phyloP scores from a whole-genome alignment of 2,888 invertebrate genomes.

The Lysandra bellargus region DNA sequence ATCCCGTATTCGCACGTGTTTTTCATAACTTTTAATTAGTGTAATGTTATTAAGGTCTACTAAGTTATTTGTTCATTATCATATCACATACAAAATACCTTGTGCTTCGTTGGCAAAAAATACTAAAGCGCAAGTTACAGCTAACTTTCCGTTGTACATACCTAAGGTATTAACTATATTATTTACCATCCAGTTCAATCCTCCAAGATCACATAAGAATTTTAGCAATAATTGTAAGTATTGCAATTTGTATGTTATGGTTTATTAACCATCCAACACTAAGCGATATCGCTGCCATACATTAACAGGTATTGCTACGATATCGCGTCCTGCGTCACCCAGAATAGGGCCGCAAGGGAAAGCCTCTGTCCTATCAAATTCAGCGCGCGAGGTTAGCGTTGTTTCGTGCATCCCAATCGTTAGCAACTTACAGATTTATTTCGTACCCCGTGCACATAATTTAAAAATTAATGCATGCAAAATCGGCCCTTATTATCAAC shows the following conservation, averaged over 20 bases:
- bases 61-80: too few relatives aligned
- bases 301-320: not conserved
- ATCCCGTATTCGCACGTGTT: too few relatives aligned
- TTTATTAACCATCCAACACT: not conserved
- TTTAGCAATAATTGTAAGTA: not conserved
- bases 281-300: not conserved
- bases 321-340: conserved; percentile 35
- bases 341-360: conserved; percentile 64
- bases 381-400: conserved; percentile 51
- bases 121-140: too few relatives aligned
- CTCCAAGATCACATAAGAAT: too few relatives aligned
- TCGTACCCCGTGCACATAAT: conserved; percentile 32
- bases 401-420: conserved; percentile 54
- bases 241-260: not conserved
- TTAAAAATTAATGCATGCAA: conserved; percentile 21
- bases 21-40: too few relatives aligned
- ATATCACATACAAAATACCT: too few relatives aligned
- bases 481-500: conserved; percentile 29
- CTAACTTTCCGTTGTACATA: too few relatives aligned
- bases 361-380: conserved; percentile 63
- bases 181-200: too few relatives aligned
- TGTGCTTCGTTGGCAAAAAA: too few relatives aligned
- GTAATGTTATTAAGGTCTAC: too few relatives aligned
- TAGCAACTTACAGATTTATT: conserved; percentile 44
- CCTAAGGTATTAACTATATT: too few relatives aligned